Base-by-base conservation (phyloP, 2,888 invertebrate species). In the Eumacrocentrus americanus region DNA sequence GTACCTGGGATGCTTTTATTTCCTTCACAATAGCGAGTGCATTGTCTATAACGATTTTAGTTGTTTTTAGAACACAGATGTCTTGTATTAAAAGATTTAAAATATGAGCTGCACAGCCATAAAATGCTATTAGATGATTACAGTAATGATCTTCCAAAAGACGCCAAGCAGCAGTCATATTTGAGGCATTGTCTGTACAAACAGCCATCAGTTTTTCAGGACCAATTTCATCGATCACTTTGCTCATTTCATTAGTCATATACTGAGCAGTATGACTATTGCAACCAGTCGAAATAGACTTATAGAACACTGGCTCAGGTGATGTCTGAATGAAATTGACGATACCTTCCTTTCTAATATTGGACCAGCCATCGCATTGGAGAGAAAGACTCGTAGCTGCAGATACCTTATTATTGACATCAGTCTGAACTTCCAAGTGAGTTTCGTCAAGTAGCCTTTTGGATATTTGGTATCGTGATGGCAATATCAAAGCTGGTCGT, bases 241-340 rank as follows among this genome's bases (percentile, higher is more conserved):
- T 29, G 2, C 22, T 37, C 9, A 67, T 53, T 61, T 63, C 11
- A 2, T 51, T 34, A 29, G 63, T 46, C 7, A 66, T 58, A 42
- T 59, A 67, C 29, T 62, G 60, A 22, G 48, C 64, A 23, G 66
- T 65, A 14, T 67, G 64, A 22, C 58, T 40, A 6, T 67, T 58
- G 1, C 56, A 40, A 29, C 25, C 60, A 1, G 67, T 59, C 7
- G 57, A 18, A 22, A 66, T 34, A 4, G 60, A 63, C 59, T 65
- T 63, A 29, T 53, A 67, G 40, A 68, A 65, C 6, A 64, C 55
- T 0, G 66, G 68, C 23, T 37, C 44, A 25, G 63, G 68, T 1
- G 69, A 67, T 14, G 64, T 65, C 7, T 64, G 37, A n/a, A 68
- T 61, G 51, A 70, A 66, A 51, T 68, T 69, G 5, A 66, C 54